Evolutionary conservation across 1,140 invertebrate genomes (phyloP).

Genomic region (Agrypnia vestita): DNA sequence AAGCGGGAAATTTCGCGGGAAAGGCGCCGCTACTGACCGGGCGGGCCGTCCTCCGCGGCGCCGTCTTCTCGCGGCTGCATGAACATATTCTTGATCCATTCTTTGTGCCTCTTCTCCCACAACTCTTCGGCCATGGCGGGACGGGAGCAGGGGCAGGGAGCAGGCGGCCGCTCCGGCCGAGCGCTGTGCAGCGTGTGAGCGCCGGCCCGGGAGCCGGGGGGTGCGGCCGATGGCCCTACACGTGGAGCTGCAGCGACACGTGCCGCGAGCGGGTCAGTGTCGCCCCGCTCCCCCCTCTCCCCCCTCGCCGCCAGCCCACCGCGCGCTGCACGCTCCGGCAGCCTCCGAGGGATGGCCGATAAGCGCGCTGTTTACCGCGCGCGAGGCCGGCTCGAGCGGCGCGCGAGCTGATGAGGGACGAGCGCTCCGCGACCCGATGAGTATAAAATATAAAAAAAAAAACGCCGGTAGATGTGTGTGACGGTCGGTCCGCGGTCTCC

Average conservation of each 20-base stretch:
- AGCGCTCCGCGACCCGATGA: background rate
- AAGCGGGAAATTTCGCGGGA: background rate
- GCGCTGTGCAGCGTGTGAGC: constrained; percentile 48
- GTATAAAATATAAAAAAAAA: too few species aligned
- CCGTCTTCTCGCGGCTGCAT: constrained; percentile 53
- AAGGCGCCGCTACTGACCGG: constrained; percentile 17
- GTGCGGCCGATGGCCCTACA: constrained; percentile 63
- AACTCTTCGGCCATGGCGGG: constrained; percentile 57
- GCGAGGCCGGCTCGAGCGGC: background rate
- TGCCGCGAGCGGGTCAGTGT: constrained; percentile 61
- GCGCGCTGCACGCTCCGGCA: constrained; percentile 39
- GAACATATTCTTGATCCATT: constrained; percentile 61
- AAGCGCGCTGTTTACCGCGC: constrained; percentile 13
- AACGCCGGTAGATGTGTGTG: background rate
- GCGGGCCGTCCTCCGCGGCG: constrained; percentile 35
- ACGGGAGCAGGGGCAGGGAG: constrained; percentile 8
- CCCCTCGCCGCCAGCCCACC: constrained; percentile 55
- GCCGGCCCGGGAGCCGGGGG: constrained; percentile 63
- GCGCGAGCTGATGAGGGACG: constrained; percentile 49
- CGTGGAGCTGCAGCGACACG: constrained; percentile 64
- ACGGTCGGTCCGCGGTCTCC: background rate
- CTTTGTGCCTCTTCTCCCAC: constrained; percentile 61
- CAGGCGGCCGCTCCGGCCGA: constrained; percentile 58
- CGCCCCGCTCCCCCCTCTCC: constrained; percentile 55
- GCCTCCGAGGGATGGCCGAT: constrained; percentile 55